phyloP scores from a whole-genome alignment of 2,797 vertebrate species.

The Tinamus major region DNA sequence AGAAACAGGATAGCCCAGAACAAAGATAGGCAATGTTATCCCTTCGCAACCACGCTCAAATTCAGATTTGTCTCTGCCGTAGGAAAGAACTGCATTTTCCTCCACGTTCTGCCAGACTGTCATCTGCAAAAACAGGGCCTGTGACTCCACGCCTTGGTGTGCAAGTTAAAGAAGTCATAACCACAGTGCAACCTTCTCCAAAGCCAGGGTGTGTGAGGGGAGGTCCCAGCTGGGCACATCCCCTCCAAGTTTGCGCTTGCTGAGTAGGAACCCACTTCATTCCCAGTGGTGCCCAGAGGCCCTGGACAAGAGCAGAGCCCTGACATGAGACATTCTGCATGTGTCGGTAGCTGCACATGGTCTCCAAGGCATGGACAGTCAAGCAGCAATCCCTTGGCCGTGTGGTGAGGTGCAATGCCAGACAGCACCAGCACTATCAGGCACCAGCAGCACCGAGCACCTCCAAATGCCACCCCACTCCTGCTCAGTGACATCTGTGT shows the following conservation, averaged over 20 bases:
- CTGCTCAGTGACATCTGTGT: rapidly evolving
- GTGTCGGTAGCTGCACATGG: rapidly evolving
- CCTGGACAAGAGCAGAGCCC: background rate
- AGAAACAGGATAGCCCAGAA: slow-evolving; percentile 73
- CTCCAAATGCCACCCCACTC: rapidly evolving
- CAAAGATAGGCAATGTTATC: slow-evolving; percentile 57
- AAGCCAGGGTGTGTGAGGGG: background rate
- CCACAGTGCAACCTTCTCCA: background rate
- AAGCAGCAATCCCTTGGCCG: rapidly evolving
- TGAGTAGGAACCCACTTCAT: background rate
- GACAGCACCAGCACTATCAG: background rate
- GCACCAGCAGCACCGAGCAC: background rate
- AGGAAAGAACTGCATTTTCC: slow-evolving; percentile 48
- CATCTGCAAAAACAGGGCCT: slow-evolving; percentile 13
- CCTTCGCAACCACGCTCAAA: background rate
- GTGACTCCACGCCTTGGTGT: background rate
- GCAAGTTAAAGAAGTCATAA: background rate
- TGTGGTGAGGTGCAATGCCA: rapidly evolving
- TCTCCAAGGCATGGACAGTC: background rate
- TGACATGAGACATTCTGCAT: rapidly evolving
- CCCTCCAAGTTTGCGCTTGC: background rate
- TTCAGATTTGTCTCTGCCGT: slow-evolving; percentile 48
- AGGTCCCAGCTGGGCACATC: background rate
- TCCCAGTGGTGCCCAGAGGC: background rate
- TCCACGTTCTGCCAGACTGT: slow-evolving; percentile 47